A percentile compares a stretch with the other conserved stretches of the same genome.
Evolutionary conservation across 2,888 invertebrate genomes (phyloP).

Genomic region (Torymus texanus): DNA sequence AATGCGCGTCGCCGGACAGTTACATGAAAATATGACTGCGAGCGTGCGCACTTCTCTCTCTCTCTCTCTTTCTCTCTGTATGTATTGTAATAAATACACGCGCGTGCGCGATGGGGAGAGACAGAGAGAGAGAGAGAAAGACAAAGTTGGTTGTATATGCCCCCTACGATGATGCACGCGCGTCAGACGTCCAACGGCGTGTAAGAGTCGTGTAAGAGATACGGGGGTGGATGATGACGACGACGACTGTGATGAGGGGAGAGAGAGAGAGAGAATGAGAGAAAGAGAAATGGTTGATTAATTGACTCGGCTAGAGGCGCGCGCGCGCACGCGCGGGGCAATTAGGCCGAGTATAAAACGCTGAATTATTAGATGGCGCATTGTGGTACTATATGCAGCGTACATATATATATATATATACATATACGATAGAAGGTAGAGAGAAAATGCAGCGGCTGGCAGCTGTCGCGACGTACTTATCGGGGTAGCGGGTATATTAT

Average conservation of each 20-base stretch:
- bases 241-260: background rate
- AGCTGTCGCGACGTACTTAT: background rate
- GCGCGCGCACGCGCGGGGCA: background rate
- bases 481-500: background rate
- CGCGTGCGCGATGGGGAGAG: background rate
- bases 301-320: slow-evolving; percentile 29
- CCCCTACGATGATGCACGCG: slow-evolving; percentile 5
- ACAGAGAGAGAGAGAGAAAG: background rate
- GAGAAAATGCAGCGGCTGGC: background rate
- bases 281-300: slow-evolving; percentile 44
- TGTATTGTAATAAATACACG: slow-evolving; percentile 43
- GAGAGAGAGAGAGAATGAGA: slow-evolving; percentile 9
- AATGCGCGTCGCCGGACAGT: slow-evolving; percentile 53
- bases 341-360: background rate
- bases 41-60: background rate
- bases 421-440: no score
- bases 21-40: slow-evolving; percentile 49
- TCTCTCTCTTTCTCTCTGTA: background rate
- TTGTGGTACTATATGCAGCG: no score
- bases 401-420: no score
- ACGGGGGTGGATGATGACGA: background rate
- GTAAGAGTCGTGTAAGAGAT: background rate
- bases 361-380: no score
- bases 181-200: background rate
- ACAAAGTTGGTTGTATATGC: slow-evolving; percentile 17